Evolutionary conservation across 2,888 invertebrate species (phyloP), one percentile per base, ranked within the genome.

Genomic region (Harmothoe impar): DNA sequence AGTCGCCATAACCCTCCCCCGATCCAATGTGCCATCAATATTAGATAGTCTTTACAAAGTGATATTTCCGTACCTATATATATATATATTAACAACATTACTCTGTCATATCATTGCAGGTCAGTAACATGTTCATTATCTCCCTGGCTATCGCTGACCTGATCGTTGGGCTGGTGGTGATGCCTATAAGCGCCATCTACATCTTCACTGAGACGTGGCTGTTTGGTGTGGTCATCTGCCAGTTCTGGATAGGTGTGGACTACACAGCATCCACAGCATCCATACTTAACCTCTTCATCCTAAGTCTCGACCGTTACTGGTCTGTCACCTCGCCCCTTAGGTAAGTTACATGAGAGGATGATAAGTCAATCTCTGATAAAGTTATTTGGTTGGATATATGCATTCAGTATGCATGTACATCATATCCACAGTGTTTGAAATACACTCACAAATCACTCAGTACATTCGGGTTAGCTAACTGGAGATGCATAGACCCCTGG

Each of bases 261-360:
- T 97, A 97, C 94, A 97, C 96, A 0, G 97, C 97, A 90, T 96
- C 96, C 93, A 97, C 97, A 0, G 97, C 97, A 15, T 96, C 96
- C 89, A 97, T 97, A 91, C 96, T 97, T 85, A 97, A 97, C 93
- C 95, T 97, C 56, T 96, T 97, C 93, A 95, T 95, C 78, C 94
- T 96, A 68, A 95, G 95, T 92, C 93, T 96, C 0, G 95, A 96
- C 91, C 95, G 96, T 29, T 96, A 96, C 93, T 96, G 96, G 96
- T 96, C 96, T 43, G 96, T 96, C 86, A 96, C 96, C 25, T 95
- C 96, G 5, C 96, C 96, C 1, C 93, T 96, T n/a, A 95, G 96
- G 90, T 96, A 96, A 93, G 54, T 52, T n/a, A 31, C 68, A 52
- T n/a, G n/a, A n/a, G n/a, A n/a, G n/a, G n/a, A n/a, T n/a, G n/a